Conservation (phyloP, 2,888 invertebrate species). For the Ectemnius lituratus region DNA sequence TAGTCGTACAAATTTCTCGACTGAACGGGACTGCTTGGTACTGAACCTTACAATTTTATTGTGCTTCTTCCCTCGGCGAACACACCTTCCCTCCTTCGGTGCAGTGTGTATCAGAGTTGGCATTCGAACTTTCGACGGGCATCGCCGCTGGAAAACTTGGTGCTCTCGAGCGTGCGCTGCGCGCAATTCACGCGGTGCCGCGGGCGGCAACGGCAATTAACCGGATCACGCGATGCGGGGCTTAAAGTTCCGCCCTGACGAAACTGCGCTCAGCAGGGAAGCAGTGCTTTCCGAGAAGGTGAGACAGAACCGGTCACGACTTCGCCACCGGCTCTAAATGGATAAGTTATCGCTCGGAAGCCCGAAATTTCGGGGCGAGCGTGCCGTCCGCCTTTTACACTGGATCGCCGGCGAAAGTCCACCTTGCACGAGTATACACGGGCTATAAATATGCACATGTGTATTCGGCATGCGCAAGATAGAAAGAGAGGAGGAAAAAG, state of each 20-base stretch:
- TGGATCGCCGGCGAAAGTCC: not conserved
- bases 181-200: conserved; percentile 31
- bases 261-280: not conserved
- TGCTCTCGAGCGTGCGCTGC: too few relatives aligned
- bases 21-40: conserved; percentile 30
- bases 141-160: conserved; percentile 26
- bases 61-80: conserved; percentile 51
- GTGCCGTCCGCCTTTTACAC: not conserved
- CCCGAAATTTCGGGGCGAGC: not conserved
- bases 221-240: conserved; percentile 12
- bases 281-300: too few relatives aligned
- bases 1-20: conserved; percentile 25
- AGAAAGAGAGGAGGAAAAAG: too few relatives aligned
- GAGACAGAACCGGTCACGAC: too few relatives aligned
- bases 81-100: conserved; percentile 28
- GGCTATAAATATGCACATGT: not conserved
- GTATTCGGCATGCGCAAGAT: not conserved
- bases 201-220: conserved; percentile 27
- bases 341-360: not conserved
- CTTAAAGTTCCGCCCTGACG: not conserved
- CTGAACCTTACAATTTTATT: conserved; percentile 49
- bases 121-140: conserved; percentile 39
- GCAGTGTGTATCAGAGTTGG: not conserved
- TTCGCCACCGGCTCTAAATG: not conserved
- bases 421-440: not conserved